Conservation (phyloP, 2,113 vertebrate genomes). For the Prunella himalayana region DNA sequence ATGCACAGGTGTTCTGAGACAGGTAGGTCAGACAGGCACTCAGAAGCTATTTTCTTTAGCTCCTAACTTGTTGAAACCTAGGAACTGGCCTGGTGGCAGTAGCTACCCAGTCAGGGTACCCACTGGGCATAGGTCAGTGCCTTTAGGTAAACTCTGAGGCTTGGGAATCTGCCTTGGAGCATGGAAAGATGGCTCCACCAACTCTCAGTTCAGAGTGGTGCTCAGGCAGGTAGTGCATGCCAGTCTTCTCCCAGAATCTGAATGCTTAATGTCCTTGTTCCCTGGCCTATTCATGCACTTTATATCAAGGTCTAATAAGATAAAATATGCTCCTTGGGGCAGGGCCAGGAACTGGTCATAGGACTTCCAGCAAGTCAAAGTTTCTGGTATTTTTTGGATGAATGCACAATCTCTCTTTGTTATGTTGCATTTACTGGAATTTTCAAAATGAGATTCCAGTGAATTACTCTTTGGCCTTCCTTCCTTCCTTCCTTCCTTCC, state of each 20-base stretch:
- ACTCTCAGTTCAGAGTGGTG: neutral
- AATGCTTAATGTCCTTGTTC: neutral
- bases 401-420: neutral
- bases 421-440: neutral
- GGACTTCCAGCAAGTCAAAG: neutral
- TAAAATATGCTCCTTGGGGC: neutral
- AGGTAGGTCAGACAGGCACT: neutral
- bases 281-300: neutral
- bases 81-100: neutral
- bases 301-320: neutral
- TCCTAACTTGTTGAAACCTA: neutral
- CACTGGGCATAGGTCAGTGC: neutral
- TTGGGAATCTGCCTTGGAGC: neutral
- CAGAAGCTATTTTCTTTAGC: neutral
- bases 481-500: neutral
- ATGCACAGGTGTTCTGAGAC: neutral
- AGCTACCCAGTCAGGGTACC: neutral
- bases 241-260: neutral
- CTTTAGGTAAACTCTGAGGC: neutral
- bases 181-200: neutral
- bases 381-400: neutral
- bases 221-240: neutral
- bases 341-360: neutral
- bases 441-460: neutral
- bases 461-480: neutral